Percentiles rank a stretch among this genome's conserved stretches.
Conservation (phyloP, 2,888 invertebrate genomes). For the Protonemura montana region DNA sequence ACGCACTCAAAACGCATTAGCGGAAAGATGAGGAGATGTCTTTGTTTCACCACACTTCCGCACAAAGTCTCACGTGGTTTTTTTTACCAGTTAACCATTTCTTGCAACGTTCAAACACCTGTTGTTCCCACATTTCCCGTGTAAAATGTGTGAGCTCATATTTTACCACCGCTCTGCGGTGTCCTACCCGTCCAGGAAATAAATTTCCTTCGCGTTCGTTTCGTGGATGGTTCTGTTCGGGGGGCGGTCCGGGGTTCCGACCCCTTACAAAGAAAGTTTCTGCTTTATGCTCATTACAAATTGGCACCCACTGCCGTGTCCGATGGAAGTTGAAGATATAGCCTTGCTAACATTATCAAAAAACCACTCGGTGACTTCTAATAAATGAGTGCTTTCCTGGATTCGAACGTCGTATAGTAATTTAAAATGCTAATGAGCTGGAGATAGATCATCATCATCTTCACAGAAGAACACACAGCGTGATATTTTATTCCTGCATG, state of each 20-base stretch:
- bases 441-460: background rate
- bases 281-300: background rate
- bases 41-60: background rate
- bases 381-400: background rate
- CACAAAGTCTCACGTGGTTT: background rate
- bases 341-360: too few species aligned
- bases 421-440: background rate
- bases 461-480: background rate
- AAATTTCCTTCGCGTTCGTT: background rate
- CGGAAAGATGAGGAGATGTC: background rate
- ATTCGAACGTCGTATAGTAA: background rate
- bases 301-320: background rate
- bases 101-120: constrained; percentile 13
- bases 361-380: background rate
- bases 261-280: background rate
- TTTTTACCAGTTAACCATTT: background rate
- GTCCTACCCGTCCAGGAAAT: background rate
- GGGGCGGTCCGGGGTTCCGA: background rate
- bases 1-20: background rate
- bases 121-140: constrained; percentile 20
- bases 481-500: background rate
- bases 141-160: constrained; percentile 16
- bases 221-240: background rate
- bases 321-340: too few species aligned
- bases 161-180: constrained; percentile 24